These are phyloP conservation scores for Scaptomyza pallida DNA, from an alignment of 1,140 invertebrate species.

Conservation along the genomic window DNA sequence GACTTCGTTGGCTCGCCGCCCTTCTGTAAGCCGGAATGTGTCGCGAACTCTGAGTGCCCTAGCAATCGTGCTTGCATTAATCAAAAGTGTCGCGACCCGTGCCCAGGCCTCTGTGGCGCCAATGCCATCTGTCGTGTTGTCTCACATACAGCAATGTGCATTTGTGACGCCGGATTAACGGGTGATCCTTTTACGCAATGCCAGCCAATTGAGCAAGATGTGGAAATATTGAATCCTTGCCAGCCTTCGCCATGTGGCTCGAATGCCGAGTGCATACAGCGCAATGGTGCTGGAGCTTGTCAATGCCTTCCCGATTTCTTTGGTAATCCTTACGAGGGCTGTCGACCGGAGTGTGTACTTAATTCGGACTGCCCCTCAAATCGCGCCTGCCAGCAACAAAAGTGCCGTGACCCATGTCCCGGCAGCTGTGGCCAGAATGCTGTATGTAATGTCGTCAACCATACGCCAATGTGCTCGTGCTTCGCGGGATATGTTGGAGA, in stretches of 20 bases:
- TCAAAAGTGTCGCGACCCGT: constrained; percentile 89
- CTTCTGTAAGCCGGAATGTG: constrained; percentile 90
- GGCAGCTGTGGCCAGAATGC: constrained; percentile 90
- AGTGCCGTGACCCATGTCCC: constrained; percentile 91
- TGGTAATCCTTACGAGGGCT: constrained; percentile 90
- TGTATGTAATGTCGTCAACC: constrained; percentile 90
- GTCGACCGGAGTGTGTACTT: constrained; percentile 89
- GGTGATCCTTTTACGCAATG: constrained; percentile 90
- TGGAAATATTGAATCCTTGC: constrained; percentile 87
- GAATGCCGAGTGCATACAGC: constrained; percentile 89
- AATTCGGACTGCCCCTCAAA: constrained; percentile 89
- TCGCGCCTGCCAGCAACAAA: constrained; percentile 89
- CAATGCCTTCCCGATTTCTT: constrained; percentile 88
- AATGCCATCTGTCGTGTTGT: constrained; percentile 89
- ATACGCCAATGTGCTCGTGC: constrained; percentile 90
- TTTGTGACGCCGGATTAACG: constrained; percentile 87
- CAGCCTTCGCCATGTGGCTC: constrained; percentile 90
- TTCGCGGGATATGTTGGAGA: constrained; percentile 88
- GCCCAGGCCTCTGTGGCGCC: constrained; percentile 88
- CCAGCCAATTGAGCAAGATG: constrained; percentile 77
- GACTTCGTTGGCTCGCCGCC: constrained; percentile 90
- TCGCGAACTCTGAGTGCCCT: constrained; percentile 89
- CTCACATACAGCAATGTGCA: constrained; percentile 89
- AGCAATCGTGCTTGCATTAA: constrained; percentile 88
- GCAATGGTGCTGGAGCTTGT: constrained; percentile 89